These are phyloP conservation scores for Leptopilina drosophilae DNA, from an alignment of 2,888 invertebrate genomes.

Conservation along the genomic window DNA sequence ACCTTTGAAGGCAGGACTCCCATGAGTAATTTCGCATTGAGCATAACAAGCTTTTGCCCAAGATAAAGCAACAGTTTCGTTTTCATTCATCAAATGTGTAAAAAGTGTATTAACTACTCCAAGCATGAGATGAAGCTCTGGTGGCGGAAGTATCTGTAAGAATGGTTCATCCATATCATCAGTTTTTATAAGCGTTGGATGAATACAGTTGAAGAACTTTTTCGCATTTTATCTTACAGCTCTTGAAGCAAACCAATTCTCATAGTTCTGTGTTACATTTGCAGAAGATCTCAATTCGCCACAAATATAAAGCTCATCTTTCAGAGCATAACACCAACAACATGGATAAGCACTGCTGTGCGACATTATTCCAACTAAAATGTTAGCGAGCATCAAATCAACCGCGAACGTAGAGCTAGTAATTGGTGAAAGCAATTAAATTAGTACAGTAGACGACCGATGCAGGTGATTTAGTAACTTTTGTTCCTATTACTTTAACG, in stretches of 20 bases:
- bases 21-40: slow-evolving; percentile 26
- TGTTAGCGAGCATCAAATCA: no score
- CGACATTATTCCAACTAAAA: no score
- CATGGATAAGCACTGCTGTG: no score
- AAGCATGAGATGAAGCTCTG: slow-evolving; percentile 43
- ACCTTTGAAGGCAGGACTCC: slow-evolving; percentile 35
- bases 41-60: slow-evolving; percentile 36
- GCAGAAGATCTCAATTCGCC: no score
- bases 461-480: no score
- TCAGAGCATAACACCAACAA: no score
- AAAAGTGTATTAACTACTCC: slow-evolving; percentile 33
- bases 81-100: slow-evolving; percentile 38
- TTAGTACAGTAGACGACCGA: no score
- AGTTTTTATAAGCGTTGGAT: no score
- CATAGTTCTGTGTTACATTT: neutral
- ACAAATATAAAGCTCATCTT: no score
- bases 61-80: neutral
- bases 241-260: neutral
- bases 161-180: neutral
- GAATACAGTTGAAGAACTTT: slow-evolving; percentile 12
- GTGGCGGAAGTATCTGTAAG: slow-evolving; percentile 38
- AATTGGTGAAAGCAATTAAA: no score
- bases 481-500: no score
- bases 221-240: neutral
- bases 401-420: no score